phyloP scores from a whole-genome alignment of 2,113 vertebrate species.

The Anarrhichthys ocellatus region DNA sequence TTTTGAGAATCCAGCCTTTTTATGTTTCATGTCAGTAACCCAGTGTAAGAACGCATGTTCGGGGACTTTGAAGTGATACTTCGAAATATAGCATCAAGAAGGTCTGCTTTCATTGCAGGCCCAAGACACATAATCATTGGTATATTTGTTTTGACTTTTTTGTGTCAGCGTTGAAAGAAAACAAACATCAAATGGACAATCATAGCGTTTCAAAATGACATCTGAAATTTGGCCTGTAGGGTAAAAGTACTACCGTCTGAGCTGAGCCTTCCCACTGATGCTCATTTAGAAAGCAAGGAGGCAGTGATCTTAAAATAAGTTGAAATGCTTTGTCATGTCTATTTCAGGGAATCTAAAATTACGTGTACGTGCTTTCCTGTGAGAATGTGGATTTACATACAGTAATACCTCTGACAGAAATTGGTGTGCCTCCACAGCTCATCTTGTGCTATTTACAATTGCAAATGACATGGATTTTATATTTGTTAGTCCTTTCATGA shows the following conservation, averaged over 20 bases:
- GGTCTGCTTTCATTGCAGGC: conserved; percentile 37
- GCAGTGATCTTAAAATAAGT: conserved; percentile 44
- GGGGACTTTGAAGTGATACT: conserved; percentile 45
- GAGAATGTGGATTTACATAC: conserved; percentile 14
- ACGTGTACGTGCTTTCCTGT: conserved; percentile 8
- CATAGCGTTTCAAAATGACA: conserved; percentile 52
- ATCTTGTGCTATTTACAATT: conserved; percentile 21
- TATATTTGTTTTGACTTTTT: conserved; percentile 53
- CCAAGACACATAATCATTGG: conserved; percentile 20
- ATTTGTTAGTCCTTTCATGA: conserved; percentile 9
- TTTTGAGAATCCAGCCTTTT: conserved; percentile 31
- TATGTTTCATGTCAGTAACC: conserved; percentile 22
- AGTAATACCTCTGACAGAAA: conserved; percentile 33
- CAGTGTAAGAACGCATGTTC: conserved; percentile 36
- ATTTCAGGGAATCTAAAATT: conserved; percentile 61
- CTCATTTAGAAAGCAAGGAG: conserved; percentile 26
- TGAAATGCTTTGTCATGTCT: conserved; percentile 46
- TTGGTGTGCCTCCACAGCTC: conserved; percentile 4
- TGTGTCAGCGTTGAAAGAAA: conserved; percentile 50
- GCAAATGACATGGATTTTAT: conserved; percentile 11
- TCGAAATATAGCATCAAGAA: conserved; percentile 8
- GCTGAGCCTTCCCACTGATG: conserved; percentile 27
- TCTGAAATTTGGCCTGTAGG: conserved; percentile 47
- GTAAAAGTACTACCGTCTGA: conserved; percentile 35
- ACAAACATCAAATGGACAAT: conserved; percentile 61